A percentile compares a stretch with the other conserved stretches of the same genome.
Conservation (phyloP, 2,888 invertebrate species). For the Harpalus rubripes region DNA sequence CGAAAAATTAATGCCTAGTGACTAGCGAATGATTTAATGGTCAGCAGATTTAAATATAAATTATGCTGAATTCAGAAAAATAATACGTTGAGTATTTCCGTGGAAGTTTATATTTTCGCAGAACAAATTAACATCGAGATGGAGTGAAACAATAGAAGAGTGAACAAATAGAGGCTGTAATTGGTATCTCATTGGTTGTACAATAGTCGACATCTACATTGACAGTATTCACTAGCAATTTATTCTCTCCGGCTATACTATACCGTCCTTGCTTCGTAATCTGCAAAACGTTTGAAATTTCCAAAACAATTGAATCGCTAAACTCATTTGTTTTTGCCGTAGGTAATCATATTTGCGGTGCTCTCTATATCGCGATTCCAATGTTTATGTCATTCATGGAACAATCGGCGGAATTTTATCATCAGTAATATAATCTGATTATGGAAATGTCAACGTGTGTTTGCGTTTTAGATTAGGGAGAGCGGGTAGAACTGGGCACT, state of each 20-base stretch:
- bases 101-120: neutral
- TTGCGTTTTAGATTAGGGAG: conserved; percentile 65
- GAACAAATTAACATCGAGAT: neutral
- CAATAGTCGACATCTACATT: neutral
- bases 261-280: conserved; percentile 35
- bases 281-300: conserved; percentile 60
- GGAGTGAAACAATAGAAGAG: neutral
- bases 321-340: conserved; percentile 64
- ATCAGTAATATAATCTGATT: conserved; percentile 67
- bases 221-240: conserved; percentile 3
- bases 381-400: conserved; percentile 57
- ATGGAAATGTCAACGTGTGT: conserved; percentile 67
- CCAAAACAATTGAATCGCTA: conserved; percentile 60
- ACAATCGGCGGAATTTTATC: conserved; percentile 66
- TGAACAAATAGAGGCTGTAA: neutral
- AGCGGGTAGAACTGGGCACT: conserved; percentile 11
- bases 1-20: too few relatives aligned
- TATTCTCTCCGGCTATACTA: neutral
- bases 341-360: conserved; percentile 62
- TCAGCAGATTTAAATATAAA: neutral
- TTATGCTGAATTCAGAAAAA: neutral
- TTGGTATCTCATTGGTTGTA: neutral
- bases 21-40: too few relatives aligned
- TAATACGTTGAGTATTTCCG: neutral
- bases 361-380: conserved; percentile 55